Conservation (phyloP, 1,140 invertebrate genomes). For the Drosophila lowei region DNA sequence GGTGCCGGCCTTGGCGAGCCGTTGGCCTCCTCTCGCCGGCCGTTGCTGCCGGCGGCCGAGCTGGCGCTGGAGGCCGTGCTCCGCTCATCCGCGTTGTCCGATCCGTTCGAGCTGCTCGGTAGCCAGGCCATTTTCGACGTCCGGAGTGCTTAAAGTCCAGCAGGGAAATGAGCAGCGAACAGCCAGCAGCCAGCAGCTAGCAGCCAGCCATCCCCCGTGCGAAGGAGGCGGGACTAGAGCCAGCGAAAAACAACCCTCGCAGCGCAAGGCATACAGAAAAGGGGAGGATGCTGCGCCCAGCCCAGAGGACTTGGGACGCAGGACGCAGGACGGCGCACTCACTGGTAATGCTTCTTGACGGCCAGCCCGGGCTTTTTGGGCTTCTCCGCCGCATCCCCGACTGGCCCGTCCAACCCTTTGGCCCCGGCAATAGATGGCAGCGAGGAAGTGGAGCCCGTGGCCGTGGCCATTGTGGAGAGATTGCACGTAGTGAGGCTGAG, state of each 20-base stretch:
- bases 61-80: conserved; percentile 52
- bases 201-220: conserved; percentile 28
- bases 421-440: no score
- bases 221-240: conserved; percentile 9
- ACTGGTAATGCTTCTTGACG: no score
- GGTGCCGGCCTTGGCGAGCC: conserved; percentile 18
- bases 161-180: conserved; percentile 31
- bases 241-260: conserved; percentile 6
- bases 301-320: no score
- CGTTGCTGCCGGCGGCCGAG: conserved; percentile 30
- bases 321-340: no score
- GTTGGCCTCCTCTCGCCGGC: conserved; percentile 24
- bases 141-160: not conserved
- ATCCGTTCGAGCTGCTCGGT: conserved; percentile 62
- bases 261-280: conserved; percentile 7
- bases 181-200: not conserved
- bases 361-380: no score
- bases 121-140: conserved; percentile 61
- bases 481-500: conserved; percentile 7
- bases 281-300: not conserved
- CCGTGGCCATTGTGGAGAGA: no score
- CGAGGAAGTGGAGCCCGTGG: no score
- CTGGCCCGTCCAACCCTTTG: no score
- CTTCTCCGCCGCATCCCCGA: no score
- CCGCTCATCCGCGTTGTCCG: conserved; percentile 66